Conservation (phyloP, 2,113 vertebrate species). For the Sylvietta virens region DNA sequence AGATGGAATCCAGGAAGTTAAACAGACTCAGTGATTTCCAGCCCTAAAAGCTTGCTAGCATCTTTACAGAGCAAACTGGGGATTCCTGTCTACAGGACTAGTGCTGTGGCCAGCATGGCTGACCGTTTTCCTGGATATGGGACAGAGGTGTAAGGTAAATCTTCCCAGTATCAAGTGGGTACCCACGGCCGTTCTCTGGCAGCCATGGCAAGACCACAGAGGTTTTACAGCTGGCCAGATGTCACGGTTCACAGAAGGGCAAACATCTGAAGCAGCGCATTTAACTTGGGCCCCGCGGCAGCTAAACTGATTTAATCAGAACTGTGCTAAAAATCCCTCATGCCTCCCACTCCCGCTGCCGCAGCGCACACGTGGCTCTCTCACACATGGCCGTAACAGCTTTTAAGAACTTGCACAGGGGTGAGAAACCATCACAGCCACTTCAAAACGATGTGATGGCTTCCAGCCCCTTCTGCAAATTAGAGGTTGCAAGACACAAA, state of each 20-base stretch:
- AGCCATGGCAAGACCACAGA: background rate
- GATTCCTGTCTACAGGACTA: background rate
- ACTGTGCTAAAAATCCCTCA: background rate
- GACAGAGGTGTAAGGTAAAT: background rate
- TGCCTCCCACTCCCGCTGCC: background rate
- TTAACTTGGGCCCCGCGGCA: background rate
- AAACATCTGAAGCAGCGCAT: background rate
- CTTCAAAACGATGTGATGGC: background rate
- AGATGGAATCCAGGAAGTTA: constrained; percentile 44
- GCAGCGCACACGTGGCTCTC: background rate
- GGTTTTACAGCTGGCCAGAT: constrained; percentile 38
- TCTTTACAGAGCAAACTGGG: background rate
- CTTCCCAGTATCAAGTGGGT: background rate
- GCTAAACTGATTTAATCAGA: constrained; percentile 29
- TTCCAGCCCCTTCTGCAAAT: constrained; percentile 11
- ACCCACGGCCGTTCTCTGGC: background rate
- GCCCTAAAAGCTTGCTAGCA: background rate
- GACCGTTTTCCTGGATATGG: background rate
- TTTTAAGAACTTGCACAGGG: background rate
- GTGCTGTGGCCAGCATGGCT: background rate
- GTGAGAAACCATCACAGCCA: constrained; percentile 28
- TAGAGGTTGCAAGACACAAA: background rate
- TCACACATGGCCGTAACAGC: background rate
- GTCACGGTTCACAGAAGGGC: constrained; percentile 40
- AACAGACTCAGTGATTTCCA: background rate